These are phyloP conservation scores for Neotragus moschatus DNA, from an alignment of 2,113 vertebrate genomes.

Conservation along the genomic window DNA sequence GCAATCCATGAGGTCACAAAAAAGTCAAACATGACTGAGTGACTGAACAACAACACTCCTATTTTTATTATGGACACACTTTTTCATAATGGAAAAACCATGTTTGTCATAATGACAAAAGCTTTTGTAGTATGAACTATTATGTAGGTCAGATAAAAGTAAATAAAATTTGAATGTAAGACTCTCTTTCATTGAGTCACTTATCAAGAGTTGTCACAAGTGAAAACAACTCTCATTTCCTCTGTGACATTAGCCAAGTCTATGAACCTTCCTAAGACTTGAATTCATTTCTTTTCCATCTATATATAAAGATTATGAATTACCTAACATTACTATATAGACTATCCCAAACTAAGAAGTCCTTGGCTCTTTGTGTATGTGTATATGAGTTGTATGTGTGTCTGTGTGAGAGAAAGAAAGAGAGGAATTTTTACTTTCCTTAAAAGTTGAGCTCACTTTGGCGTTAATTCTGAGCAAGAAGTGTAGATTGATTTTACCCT, in stretches of 20 bases:
- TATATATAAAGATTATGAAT: neutral
- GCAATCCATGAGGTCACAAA: neutral
- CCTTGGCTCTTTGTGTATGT: neutral
- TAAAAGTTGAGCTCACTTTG: neutral
- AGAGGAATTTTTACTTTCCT: neutral
- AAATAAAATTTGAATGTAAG: neutral
- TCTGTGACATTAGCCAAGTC: neutral
- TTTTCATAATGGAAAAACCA: neutral
- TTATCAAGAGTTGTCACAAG: neutral
- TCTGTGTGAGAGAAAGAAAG: neutral
- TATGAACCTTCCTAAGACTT: neutral
- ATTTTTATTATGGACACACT: neutral
- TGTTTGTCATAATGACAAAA: neutral
- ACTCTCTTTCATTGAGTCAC: neutral
- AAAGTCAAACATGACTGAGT: neutral
- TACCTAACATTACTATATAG: neutral
- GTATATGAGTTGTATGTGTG: neutral
- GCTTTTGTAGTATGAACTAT: neutral
- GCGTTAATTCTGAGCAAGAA: neutral
- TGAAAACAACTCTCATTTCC: neutral
- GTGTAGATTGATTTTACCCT: neutral
- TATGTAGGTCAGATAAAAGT: neutral
- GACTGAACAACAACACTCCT: neutral
- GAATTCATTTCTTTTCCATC: neutral
- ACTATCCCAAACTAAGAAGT: neutral